These are phyloP conservation scores for Passer domesticus DNA, from an alignment of 2,113 vertebrate species.

Conservation along the genomic window DNA sequence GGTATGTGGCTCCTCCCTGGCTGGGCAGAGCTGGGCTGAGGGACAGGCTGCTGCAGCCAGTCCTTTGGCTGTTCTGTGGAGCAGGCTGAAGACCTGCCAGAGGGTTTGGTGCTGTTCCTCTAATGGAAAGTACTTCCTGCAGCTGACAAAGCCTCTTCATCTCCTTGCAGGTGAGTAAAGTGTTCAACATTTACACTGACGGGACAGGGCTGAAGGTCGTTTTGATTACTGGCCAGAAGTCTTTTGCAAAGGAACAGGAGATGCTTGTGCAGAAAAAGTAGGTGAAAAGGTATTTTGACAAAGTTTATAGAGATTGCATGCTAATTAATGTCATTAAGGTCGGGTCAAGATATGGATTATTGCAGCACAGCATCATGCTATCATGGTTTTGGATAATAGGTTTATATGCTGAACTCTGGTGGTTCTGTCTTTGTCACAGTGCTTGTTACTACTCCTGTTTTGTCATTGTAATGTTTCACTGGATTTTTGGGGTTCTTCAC, in stretches of 20 bases:
- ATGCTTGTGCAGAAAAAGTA: slow-evolving; percentile 85
- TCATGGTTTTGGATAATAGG: background rate
- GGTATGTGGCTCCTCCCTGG: slow-evolving; percentile 64
- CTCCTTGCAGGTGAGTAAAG: slow-evolving; percentile 84
- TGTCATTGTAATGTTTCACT: background rate
- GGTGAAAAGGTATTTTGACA: slow-evolving; percentile 23
- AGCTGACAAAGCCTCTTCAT: background rate
- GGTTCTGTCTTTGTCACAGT: background rate
- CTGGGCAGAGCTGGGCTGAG: background rate
- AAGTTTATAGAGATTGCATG: background rate
- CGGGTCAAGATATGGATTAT: background rate
- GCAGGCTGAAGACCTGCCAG: background rate
- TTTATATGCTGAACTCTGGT: background rate
- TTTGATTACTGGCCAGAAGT: slow-evolving; percentile 86
- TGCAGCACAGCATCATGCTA: background rate
- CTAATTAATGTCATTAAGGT: background rate
- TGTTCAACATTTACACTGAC: slow-evolving; percentile 86
- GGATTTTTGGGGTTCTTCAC: background rate
- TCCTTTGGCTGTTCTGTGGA: background rate
- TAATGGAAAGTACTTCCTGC: background rate
- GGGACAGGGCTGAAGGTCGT: slow-evolving; percentile 83
- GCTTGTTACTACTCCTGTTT: background rate
- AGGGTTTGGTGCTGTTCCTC: background rate
- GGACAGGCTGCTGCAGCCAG: background rate
- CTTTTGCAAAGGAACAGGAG: slow-evolving; percentile 85